These are phyloP conservation scores for Rhimphoctona megacephalus DNA, from an alignment of 2,888 invertebrate genomes.

Conservation along the genomic window DNA sequence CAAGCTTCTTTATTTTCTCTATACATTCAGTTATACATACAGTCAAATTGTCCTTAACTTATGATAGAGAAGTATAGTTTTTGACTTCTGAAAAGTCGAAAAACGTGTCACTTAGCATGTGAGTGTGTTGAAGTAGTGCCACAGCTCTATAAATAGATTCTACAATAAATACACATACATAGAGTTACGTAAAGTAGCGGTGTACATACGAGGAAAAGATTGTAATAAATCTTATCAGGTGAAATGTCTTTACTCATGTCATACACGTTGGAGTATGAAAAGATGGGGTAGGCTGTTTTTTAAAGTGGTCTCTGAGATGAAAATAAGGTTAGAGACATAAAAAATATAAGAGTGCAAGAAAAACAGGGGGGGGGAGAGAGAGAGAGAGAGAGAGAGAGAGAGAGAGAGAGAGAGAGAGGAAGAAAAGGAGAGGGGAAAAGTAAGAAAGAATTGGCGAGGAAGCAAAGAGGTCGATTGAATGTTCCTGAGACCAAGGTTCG, in stretches of 20 bases:
- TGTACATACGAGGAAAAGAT: conserved; percentile 12
- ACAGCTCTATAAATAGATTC: not conserved
- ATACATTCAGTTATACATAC: not conserved
- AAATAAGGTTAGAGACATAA: conserved; percentile 13
- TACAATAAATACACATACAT: not conserved
- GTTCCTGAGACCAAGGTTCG: conserved; percentile 61
- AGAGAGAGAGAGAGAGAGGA: conserved; percentile 57
- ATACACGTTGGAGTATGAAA: conserved; percentile 15
- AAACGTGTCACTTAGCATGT: not conserved
- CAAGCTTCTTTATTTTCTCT: not conserved
- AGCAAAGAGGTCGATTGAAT: conserved; percentile 40
- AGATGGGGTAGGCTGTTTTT: conserved; percentile 2
- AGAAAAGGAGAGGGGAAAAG: conserved; percentile 44
- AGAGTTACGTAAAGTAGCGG: not conserved
- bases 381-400: conserved; percentile 56
- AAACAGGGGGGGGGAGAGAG: conserved; percentile 27
- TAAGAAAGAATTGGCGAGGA: conserved; percentile 12
- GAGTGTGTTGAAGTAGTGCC: conserved; percentile 5
- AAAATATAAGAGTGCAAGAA: conserved; percentile 37
- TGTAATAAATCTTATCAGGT: conserved; percentile 70
- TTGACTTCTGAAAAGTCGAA: not conserved
- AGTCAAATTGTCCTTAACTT: not conserved
- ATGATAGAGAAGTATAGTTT: not conserved
- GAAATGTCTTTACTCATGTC: conserved; percentile 54
- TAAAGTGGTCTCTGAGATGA: conserved; percentile 22